A percentile compares a stretch with the other conserved stretches of the same genome.
These are phyloP conservation scores for Hydraecia micacea DNA, from an alignment of 2,888 invertebrate species.

Conservation along the genomic window DNA sequence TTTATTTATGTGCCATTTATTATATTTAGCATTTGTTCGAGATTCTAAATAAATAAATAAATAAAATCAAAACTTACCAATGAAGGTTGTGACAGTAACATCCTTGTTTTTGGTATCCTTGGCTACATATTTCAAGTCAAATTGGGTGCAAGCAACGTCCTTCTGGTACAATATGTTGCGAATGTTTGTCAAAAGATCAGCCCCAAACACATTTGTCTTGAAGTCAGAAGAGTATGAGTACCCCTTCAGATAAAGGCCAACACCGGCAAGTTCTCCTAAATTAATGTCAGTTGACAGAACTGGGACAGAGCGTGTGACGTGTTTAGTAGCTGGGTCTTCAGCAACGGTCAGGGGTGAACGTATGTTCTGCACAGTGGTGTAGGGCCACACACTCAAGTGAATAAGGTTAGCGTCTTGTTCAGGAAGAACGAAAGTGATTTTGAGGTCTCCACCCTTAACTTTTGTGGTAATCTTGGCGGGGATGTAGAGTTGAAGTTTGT, in stretches of 20 bases:
- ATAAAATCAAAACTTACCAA: conserved; percentile 72
- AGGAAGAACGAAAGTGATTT: conserved; percentile 85
- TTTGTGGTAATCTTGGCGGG: conserved; percentile 89
- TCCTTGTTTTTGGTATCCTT: conserved; percentile 84
- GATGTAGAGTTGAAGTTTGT: conserved; percentile 89
- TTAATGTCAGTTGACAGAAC: conserved; percentile 75
- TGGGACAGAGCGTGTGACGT: conserved; percentile 78
- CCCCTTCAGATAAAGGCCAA: conserved; percentile 87
- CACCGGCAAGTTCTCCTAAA: conserved; percentile 88
- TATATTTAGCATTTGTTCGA: neutral
- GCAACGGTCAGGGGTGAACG: conserved; percentile 87
- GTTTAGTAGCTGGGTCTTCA: conserved; percentile 83
- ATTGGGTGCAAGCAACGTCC: conserved; percentile 86
- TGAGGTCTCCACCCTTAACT: conserved; percentile 81
- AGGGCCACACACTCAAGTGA: conserved; percentile 92
- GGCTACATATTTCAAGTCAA: conserved; percentile 87
- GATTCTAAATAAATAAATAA: neutral
- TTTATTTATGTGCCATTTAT: neutral
- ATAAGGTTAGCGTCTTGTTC: conserved; percentile 87
- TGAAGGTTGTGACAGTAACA: conserved; percentile 79
- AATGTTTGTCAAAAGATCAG: conserved; percentile 69
- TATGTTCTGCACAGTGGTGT: conserved; percentile 90
- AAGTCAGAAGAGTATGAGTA: conserved; percentile 87
- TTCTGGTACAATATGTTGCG: conserved; percentile 75
- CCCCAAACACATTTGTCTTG: conserved; percentile 73